Conservation (phyloP, 1,140 invertebrate species). For the Temnothorax nylanderi region DNA sequence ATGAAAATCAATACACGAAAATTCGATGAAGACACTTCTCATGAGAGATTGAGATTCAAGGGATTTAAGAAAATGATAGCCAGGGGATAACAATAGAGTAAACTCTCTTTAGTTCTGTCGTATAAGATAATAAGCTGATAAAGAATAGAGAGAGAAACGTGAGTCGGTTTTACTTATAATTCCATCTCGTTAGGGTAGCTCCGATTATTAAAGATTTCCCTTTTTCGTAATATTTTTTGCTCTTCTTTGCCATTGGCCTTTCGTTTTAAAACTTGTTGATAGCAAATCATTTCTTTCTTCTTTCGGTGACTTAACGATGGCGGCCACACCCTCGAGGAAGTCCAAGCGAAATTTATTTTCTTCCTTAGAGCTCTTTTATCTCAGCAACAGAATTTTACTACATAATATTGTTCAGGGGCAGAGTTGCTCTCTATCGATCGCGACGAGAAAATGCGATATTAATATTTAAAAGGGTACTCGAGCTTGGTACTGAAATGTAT, state of each 20-base stretch:
- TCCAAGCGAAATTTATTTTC: not conserved
- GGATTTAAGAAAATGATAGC: not conserved
- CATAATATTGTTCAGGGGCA: constrained; percentile 22
- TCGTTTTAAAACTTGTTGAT: constrained; percentile 44
- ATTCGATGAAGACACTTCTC: not conserved
- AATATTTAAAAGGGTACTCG: constrained; percentile 45
- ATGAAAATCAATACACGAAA: not conserved
- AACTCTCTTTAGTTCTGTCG: not conserved
- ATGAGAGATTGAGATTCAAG: constrained; percentile 3
- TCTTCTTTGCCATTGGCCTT: constrained; percentile 46
- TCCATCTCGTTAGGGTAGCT: constrained; percentile 58
- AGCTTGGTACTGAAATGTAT: constrained; percentile 35
- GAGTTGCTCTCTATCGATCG: constrained; percentile 32
- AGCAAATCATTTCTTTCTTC: constrained; percentile 24
- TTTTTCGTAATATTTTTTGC: constrained; percentile 63
- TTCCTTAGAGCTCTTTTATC: not conserved
- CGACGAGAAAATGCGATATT: constrained; percentile 37
- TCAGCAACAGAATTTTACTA: constrained; percentile 37
- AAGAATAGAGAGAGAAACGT: constrained; percentile 52
- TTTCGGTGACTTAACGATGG: not conserved
- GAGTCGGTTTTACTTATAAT: constrained; percentile 38
- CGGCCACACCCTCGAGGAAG: not conserved
- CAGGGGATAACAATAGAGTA: constrained; percentile 2
- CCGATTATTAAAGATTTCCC: constrained; percentile 63
- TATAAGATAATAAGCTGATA: constrained; percentile 65